Base-by-base conservation (phyloP, 37 sponge, comb jelly and placozoan species). In the Chondrosia reniformis region DNA sequence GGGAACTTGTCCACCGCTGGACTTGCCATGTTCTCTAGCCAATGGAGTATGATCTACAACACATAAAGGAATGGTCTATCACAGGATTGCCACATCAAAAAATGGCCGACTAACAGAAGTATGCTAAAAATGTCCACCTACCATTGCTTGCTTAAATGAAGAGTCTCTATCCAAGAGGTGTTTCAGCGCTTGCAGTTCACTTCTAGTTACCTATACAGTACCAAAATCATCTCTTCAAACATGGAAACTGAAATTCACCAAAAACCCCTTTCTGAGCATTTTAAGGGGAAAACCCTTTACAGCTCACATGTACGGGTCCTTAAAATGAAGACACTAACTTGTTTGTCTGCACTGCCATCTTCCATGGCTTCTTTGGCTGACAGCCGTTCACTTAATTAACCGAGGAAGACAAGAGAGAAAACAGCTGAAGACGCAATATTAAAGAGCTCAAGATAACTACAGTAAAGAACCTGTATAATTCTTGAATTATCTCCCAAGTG, bases 1-100 rank as follows among this genome's bases (percentile, higher is more conserved):
- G 95, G 89, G 52, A 77, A 86, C 1, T 30, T 76, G 22, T 79
- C 72, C 69, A 98, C 72, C 95, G 92, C 59, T 92, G 82, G 25
- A 93, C 92, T 54, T 91, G 57, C 94, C 93, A 58, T 4, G 36
- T 41, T 37, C 34, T 30, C 63, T 45, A 58, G 56, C 67, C 67
- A 55, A 3, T 43, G 31, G 9, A 32, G 33, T 8, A 75, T 46
- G 31, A 75, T 75, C 55, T 55, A 19, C 56, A 55, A 27, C 77
- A 46, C 57, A 21, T 15, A 19, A 22, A 30, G 41, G 12, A 24
- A 7, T 12, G 12, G 13, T 17, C 8, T 38, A 45, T 33, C 8
- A 36, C 0, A 45, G 8, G 10, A 22, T 22, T 24, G 52, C 52
- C 15, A 49, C 15, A 15, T 24, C 8, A 8, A 4, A 66, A 66